phyloP scores from a whole-genome alignment of 2,113 vertebrate genomes.

The Paradoxurus hermaphroditus region DNA sequence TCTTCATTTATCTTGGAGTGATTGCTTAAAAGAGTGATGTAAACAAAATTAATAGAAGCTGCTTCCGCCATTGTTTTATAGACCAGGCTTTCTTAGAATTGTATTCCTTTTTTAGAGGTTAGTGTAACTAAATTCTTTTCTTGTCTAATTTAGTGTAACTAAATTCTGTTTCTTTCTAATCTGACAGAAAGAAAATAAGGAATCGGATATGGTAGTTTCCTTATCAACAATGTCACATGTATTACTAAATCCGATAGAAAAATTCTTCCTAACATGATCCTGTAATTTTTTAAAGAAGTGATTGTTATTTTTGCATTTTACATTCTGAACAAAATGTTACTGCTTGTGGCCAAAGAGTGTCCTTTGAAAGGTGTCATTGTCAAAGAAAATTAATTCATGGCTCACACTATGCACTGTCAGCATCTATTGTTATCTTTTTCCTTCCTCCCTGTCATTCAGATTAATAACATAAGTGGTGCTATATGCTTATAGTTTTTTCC shows the following conservation, averaged over 20 bases:
- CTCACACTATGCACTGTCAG: constrained; percentile 62
- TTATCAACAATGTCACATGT: background rate
- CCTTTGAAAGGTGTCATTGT: constrained; percentile 72
- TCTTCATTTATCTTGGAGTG: background rate
- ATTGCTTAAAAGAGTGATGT: background rate
- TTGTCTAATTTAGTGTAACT: background rate
- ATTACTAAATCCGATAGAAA: background rate
- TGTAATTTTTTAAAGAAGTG: background rate
- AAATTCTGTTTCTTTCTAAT: constrained; percentile 12
- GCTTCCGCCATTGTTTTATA: background rate
- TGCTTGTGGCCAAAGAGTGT: constrained; percentile 64
- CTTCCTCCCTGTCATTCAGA: constrained; percentile 75
- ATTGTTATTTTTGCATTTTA: constrained; percentile 40
- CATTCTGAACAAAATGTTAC: constrained; percentile 16
- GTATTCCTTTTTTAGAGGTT: background rate
- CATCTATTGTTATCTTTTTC: constrained; percentile 70
- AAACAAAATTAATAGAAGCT: background rate
- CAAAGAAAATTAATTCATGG: constrained; percentile 77
- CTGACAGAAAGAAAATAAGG: background rate
- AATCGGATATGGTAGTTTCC: background rate
- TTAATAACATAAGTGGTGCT: constrained; percentile 77
- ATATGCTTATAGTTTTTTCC: constrained; percentile 58
- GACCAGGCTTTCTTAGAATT: background rate
- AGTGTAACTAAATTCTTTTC: background rate
- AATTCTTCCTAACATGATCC: background rate